Percentiles rank a stretch among this genome's conserved stretches.
phyloP scores from a whole-genome alignment of 2,797 vertebrate species.

The Tarsius wallacei region DNA sequence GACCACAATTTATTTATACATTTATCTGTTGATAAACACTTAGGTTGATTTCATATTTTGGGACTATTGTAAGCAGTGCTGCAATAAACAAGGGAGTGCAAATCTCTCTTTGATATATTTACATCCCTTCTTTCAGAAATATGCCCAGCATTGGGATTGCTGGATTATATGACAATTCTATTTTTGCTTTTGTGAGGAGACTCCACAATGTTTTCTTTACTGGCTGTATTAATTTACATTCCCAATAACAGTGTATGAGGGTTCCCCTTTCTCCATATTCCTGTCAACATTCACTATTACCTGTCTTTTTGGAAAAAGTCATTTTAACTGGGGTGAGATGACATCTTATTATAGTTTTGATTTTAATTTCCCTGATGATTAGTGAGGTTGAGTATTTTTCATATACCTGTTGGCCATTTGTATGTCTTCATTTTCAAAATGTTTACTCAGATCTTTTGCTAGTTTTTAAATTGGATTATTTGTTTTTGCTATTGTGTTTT shows the following conservation, averaged over 20 bases:
- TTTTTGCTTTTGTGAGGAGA: not conserved
- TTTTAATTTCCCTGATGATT: not conserved
- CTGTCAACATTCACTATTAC: not conserved
- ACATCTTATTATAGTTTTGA: not conserved
- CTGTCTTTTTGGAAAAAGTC: not conserved
- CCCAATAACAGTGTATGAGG: not conserved
- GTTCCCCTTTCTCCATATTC: not conserved
- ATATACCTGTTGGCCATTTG: not conserved
- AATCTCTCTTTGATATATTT: not conserved
- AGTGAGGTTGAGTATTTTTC: not conserved
- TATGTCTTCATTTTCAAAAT: not conserved
- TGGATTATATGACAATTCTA: not conserved
- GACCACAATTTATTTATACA: not conserved
- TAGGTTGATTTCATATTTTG: not conserved
- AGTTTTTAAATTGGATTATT: not conserved
- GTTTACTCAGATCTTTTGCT: not conserved
- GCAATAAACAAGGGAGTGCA: not conserved
- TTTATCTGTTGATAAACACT: not conserved
- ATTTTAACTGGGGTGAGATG: not conserved
- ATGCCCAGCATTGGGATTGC: not conserved
- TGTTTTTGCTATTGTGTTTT: not conserved
- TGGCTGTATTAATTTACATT: not conserved
- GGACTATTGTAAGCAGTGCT: not conserved
- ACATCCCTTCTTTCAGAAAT: not conserved
- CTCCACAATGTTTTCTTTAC: not conserved